Conservation (phyloP, 2,797 vertebrate species). For the Potorous gilbertii region DNA sequence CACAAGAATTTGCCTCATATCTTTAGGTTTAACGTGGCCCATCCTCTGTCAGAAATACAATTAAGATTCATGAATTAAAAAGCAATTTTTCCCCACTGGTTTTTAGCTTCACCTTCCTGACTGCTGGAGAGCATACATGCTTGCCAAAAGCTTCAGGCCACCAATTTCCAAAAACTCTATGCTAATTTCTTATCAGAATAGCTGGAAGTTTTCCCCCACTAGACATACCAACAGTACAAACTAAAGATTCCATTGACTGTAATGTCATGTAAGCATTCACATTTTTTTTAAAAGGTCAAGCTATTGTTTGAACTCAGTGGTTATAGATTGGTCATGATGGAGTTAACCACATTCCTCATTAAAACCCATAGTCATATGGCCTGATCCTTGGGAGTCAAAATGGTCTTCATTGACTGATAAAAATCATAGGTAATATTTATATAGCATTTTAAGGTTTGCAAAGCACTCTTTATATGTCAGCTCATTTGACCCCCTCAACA, state of each 20-base stretch:
- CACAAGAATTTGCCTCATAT: conserved; percentile 7
- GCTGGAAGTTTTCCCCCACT: neutral
- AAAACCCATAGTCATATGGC: conserved; percentile 19
- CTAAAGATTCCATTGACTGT: neutral
- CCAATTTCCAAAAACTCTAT: neutral
- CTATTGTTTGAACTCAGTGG: neutral
- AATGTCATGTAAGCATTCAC: neutral
- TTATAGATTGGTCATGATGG: neutral
- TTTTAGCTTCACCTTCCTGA: neutral
- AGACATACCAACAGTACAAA: neutral
- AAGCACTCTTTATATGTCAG: neutral
- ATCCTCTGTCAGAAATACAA: conserved; percentile 9
- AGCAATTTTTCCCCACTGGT: neutral
- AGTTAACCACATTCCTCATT: neutral
- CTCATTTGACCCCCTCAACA: neutral
- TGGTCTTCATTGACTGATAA: neutral
- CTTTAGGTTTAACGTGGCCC: neutral
- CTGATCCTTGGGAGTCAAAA: conserved; percentile 24
- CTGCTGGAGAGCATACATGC: neutral
- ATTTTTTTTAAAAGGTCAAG: neutral
- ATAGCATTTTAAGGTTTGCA: neutral
- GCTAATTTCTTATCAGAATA: neutral
- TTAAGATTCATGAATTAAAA: neutral
- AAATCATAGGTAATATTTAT: neutral
- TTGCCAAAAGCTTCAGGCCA: neutral